These are phyloP conservation scores for Ceyx cyanopectus DNA, from an alignment of 2,113 vertebrate species.

Conservation along the genomic window DNA sequence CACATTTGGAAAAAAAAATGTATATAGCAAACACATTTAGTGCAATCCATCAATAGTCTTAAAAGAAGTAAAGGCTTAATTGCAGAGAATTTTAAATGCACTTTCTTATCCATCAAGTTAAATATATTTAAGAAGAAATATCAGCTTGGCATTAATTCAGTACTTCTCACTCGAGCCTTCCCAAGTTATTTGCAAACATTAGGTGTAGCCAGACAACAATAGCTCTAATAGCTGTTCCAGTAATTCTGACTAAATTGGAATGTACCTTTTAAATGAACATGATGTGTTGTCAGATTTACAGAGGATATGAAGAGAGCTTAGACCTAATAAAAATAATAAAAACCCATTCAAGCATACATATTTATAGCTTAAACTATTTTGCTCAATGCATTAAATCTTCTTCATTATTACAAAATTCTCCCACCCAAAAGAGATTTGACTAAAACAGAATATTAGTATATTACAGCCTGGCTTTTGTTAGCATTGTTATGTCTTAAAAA, in stretches of 20 bases:
- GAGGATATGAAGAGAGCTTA: slow-evolving; percentile 7
- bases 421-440: neutral
- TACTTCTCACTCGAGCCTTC: slow-evolving; percentile 19
- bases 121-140: slow-evolving; percentile 28
- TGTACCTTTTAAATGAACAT: neutral
- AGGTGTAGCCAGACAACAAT: slow-evolving; percentile 33
- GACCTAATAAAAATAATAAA: slow-evolving; percentile 40
- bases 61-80: neutral
- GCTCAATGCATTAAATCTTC: neutral
- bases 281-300: neutral
- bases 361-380: slow-evolving; percentile 23
- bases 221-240: slow-evolving; percentile 18
- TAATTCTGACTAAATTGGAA: slow-evolving; percentile 39
- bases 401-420: neutral
- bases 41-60: neutral
- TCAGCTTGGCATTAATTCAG: slow-evolving; percentile 5
- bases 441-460: neutral
- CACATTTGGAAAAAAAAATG: neutral
- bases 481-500: slow-evolving; percentile 1
- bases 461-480: slow-evolving; percentile 4
- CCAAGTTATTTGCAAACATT: slow-evolving; percentile 54
- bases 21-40: neutral
- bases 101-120: neutral
- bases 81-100: slow-evolving; percentile 17
- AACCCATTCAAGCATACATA: neutral